Conservation (phyloP, 1,140 invertebrate species). For the Eufriesea mexicana region DNA sequence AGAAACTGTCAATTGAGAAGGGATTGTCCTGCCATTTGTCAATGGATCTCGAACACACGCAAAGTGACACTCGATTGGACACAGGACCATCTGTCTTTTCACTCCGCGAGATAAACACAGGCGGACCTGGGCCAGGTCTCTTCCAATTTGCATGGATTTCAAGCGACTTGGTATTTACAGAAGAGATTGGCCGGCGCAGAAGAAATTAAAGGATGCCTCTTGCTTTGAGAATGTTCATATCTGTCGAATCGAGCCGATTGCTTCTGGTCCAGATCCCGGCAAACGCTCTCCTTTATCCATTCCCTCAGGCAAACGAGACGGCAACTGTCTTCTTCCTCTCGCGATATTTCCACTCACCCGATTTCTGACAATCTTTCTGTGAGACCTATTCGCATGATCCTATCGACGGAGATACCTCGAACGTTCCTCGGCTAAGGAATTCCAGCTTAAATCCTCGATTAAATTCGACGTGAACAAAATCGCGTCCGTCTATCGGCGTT, state of each 20-base stretch:
- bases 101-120: conserved; percentile 7
- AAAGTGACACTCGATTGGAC: too few species aligned
- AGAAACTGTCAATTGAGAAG: too few species aligned
- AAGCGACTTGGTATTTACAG: conserved; percentile 53
- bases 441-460: conserved; percentile 42
- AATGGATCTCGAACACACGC: background rate
- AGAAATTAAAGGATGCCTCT: conserved; percentile 53
- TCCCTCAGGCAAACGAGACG: conserved; percentile 53
- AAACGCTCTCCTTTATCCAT: conserved; percentile 58
- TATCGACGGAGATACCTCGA: conserved; percentile 14
- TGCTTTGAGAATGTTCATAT: conserved; percentile 53
- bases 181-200: conserved; percentile 43
- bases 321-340: background rate
- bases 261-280: conserved; percentile 42
- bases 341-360: background rate
- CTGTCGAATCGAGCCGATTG: conserved; percentile 53
- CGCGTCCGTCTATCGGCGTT: conserved; percentile 1
- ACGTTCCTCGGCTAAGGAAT: conserved; percentile 27
- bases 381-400: conserved; percentile 6
- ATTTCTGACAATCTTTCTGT: conserved; percentile 10
- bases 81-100: background rate
- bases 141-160: conserved; percentile 38
- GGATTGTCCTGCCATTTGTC: too few species aligned
- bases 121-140: background rate
- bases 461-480: conserved; percentile 48